Conservation (phyloP, 2,888 invertebrate species). For the Ophion ventricosus region DNA sequence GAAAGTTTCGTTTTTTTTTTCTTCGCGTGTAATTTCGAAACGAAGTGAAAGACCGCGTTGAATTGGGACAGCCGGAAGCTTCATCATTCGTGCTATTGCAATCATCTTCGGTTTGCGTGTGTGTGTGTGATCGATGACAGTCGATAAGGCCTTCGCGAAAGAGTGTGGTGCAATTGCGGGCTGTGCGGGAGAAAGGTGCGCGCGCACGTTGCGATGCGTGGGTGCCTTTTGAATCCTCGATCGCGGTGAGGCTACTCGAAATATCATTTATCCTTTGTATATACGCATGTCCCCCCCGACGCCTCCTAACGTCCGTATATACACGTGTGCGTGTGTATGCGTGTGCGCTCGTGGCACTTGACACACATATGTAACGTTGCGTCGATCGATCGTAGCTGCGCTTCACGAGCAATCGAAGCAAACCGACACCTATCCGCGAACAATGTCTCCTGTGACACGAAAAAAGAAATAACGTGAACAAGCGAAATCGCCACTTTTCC, state of each 20-base stretch:
- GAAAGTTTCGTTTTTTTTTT: not conserved
- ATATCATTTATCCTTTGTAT: conserved; percentile 20
- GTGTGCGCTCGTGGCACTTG: not conserved
- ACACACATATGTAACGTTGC: not conserved
- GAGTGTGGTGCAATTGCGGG: conserved; percentile 38
- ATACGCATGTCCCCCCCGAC: not conserved
- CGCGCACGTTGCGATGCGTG: conserved; percentile 53
- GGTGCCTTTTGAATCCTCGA: conserved; percentile 56
- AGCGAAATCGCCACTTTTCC: not conserved
- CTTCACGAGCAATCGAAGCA: conserved; percentile 31
- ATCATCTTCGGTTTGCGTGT: not conserved
- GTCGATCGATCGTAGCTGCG: not conserved
- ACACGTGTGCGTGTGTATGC: not conserved
- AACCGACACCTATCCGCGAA: conserved; percentile 1
- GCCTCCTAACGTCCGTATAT: not conserved
- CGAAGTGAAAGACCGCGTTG: not conserved
- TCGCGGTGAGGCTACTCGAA: conserved; percentile 19
- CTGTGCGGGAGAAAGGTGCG: conserved; percentile 49
- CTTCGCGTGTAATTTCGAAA: not conserved
- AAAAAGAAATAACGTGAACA: conserved; percentile 10
- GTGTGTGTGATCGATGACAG: not conserved
- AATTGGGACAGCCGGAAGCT: not conserved
- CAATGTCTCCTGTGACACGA: conserved; percentile 9
- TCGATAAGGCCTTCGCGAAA: not conserved
- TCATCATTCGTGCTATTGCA: not conserved